A percentile compares a stretch with the other conserved stretches of the same genome.
Evolutionary conservation across 2,797 vertebrate genomes (phyloP).

Genomic region (Valencia hispanica): DNA sequence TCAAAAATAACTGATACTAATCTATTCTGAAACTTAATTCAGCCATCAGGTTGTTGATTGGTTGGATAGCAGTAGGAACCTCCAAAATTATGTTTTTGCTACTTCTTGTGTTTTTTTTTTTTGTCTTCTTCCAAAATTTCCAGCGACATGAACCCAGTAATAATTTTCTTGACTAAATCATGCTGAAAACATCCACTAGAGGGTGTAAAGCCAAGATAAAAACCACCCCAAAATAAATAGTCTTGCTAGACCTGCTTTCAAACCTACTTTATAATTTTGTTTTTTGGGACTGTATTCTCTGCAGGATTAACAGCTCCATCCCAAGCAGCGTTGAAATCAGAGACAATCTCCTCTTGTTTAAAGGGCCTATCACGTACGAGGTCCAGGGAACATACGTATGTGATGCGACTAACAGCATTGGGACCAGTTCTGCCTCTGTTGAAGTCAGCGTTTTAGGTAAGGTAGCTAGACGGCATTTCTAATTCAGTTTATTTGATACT

Average conservation of each 20-base stretch:
- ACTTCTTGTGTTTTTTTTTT: not conserved
- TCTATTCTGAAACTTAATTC: not conserved
- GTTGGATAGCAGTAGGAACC: not conserved
- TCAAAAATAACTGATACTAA: not conserved
- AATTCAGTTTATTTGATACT: not conserved
- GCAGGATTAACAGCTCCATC: slow-evolving; percentile 90
- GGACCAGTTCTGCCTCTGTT: slow-evolving; percentile 89
- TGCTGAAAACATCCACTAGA: not conserved
- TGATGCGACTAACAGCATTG: slow-evolving; percentile 93
- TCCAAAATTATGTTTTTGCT: not conserved
- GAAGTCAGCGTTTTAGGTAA: slow-evolving; percentile 96
- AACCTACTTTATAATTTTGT: not conserved
- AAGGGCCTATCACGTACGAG: slow-evolving; percentile 88
- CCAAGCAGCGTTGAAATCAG: slow-evolving; percentile 87
- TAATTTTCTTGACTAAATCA: not conserved
- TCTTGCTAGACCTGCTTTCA: not conserved
- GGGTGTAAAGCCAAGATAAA: not conserved
- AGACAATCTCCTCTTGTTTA: slow-evolving; percentile 91
- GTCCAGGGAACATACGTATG: slow-evolving; percentile 92
- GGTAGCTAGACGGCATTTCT: slow-evolving; percentile 24
- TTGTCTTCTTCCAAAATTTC: not conserved
- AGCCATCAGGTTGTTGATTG: not conserved
- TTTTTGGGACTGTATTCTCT: not conserved
- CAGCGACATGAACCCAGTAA: not conserved
- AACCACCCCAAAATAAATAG: not conserved